These are phyloP conservation scores for Nephotettix cincticeps DNA, from an alignment of 1,140 invertebrate species.

Conservation along the genomic window DNA sequence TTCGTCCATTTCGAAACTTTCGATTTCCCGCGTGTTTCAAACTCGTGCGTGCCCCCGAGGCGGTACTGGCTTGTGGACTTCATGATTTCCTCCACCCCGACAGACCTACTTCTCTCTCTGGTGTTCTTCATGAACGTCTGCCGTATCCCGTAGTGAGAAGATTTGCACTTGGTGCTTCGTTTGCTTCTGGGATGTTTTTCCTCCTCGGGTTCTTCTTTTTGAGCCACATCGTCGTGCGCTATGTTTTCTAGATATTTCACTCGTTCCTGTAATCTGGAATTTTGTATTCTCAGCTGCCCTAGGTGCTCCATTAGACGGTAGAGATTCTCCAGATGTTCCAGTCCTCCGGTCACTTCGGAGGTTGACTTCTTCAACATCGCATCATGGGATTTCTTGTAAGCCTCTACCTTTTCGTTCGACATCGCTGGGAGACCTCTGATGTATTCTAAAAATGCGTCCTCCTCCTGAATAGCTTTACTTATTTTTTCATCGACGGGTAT, in stretches of 20 bases:
- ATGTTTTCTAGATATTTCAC: conserved; percentile 66
- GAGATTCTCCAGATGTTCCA: conserved; percentile 76
- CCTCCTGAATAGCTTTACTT: conserved; percentile 37
- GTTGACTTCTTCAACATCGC: conserved; percentile 14
- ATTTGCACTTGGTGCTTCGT: conserved; percentile 26
- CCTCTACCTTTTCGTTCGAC: conserved; percentile 24
- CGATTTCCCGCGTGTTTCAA: conserved; percentile 46
- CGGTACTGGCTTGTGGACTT: neutral
- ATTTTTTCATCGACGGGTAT: neutral
- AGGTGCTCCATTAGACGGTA: conserved; percentile 73
- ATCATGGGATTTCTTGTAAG: conserved; percentile 13
- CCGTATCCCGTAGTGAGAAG: conserved; percentile 22
- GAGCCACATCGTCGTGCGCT: conserved; percentile 53
- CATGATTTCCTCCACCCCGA: conserved; percentile 47
- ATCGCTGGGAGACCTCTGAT: conserved; percentile 42
- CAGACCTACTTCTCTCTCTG: conserved; percentile 51
- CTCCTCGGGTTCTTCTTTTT: neutral
- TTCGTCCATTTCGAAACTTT: conserved; percentile 80
- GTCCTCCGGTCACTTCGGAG: conserved; percentile 40
- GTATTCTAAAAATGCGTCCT: conserved; percentile 44
- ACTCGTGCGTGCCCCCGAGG: conserved; percentile 48
- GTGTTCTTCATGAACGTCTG: conserved; percentile 45
- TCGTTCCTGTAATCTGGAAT: conserved; percentile 62
- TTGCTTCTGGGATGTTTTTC: conserved; percentile 13
- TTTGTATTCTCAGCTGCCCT: conserved; percentile 67